A percentile compares a stretch with the other conserved stretches of the same genome.
phyloP scores from a whole-genome alignment of 2,113 vertebrate species.

The Lates calcarifer region DNA sequence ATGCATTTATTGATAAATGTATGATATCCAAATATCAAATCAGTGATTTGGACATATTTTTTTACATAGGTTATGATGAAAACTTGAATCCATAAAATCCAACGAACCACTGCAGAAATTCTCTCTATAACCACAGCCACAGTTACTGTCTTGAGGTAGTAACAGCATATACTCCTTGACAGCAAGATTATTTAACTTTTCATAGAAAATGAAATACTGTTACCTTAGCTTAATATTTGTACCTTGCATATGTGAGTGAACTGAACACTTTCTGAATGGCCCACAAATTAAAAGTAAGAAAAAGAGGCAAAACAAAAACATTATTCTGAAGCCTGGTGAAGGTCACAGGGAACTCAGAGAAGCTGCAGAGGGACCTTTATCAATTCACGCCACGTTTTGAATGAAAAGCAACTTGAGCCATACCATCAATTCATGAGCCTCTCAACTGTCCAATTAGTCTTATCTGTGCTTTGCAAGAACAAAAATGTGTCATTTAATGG shows the following conservation, averaged over 20 bases:
- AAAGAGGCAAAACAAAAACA: conserved; percentile 53
- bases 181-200: neutral
- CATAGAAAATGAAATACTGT: neutral
- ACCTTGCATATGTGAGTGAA: conserved; percentile 16
- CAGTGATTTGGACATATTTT: neutral
- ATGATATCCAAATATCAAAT: neutral
- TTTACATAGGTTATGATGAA: neutral
- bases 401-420: conserved; percentile 74
- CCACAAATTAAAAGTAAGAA: conserved; percentile 36
- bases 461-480: conserved; percentile 81
- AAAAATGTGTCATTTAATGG: conserved; percentile 78
- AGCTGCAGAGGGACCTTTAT: conserved; percentile 65
- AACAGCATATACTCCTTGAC: neutral
- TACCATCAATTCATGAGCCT: conserved; percentile 76
- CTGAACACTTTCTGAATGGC: conserved; percentile 25
- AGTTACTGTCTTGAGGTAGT: neutral
- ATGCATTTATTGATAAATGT: neutral
- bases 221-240: neutral
- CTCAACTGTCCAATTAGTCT: conserved; percentile 81
- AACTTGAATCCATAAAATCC: neutral
- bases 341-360: conserved; percentile 70
- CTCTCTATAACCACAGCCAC: neutral
- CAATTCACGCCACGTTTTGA: conserved; percentile 74
- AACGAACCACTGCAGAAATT: neutral
- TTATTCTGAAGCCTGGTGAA: conserved; percentile 62